These are phyloP conservation scores for Eulemur rufifrons DNA, from an alignment of 2,113 vertebrate species.

Conservation along the genomic window DNA sequence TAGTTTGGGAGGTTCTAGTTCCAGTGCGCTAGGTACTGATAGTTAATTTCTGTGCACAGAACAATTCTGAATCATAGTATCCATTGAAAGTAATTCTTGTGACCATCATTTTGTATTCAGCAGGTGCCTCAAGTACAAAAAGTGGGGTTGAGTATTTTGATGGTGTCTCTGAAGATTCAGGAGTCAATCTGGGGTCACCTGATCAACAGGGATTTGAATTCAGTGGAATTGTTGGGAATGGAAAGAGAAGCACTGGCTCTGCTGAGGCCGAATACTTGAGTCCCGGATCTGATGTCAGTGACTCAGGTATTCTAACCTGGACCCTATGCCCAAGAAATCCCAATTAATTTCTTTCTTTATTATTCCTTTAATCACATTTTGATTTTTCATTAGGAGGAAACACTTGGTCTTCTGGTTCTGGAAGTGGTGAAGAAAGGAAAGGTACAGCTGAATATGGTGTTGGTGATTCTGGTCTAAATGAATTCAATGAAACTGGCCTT, in stretches of 20 bases:
- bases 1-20: not conserved
- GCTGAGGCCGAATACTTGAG: not conserved
- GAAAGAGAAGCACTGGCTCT: not conserved
- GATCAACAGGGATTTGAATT: not conserved
- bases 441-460: not conserved
- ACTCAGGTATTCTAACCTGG: not conserved
- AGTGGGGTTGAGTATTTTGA: not conserved
- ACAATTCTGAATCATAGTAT: not conserved
- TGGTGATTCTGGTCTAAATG: not conserved
- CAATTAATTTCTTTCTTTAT: not conserved
- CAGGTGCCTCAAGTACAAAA: not conserved
- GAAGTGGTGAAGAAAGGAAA: not conserved
- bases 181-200: not conserved
- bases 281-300: not conserved
- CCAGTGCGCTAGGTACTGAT: not conserved
- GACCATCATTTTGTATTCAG: constrained; percentile 27
- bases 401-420: constrained; percentile 19
- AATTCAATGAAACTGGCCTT: not conserved
- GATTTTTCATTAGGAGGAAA: constrained; percentile 42
- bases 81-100: not conserved
- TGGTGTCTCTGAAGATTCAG: not conserved
- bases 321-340: not conserved
- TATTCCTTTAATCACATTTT: constrained; percentile 24
- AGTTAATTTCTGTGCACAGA: not conserved
- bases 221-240: not conserved